Base-by-base conservation (phyloP, 2,888 invertebrate genomes). In the Cheilosia scutellata region DNA sequence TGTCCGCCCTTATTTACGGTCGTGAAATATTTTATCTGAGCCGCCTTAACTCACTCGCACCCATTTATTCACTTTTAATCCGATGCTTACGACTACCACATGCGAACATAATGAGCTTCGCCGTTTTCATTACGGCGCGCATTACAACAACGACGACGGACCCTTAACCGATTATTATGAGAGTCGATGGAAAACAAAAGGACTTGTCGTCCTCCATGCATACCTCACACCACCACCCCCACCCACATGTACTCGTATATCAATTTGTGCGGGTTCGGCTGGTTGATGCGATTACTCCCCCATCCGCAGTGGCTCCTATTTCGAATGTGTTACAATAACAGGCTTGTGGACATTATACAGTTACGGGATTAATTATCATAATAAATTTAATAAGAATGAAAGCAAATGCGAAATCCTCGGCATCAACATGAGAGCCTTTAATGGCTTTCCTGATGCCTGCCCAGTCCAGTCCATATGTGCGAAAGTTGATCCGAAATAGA, bases 61-160 rank as follows among this genome's bases (percentile, higher is more conserved):
- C 72, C 78, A 83, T 83, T 83, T 83, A 83, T 83, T 83, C 72
- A 78, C 82, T 78, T 83, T 83, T 83, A 83, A 83, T 83, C 82
- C 78, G 78, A 78, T 20, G 66, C 82, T 78, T 78, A 83, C 66
- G 66, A 68, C 82, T 78, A 83, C 82, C 78, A 83, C 66, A 83
- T 83, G 78, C 55, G 66, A 78, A 83, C 82, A 77, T 78, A 83
- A 83, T 83, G 82, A 83, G 72, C 82, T 72, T 78, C 47, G 72
- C 72, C 40, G 66, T 66, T 82, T 82, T 83, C 83, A 79, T 78
- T 79, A 79, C 51, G 33, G 33, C 65, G 51, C 25, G 49, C 57
- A 58, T 71, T 58, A 75, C 75, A 66, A 60, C 53, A 47, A 55
- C 53, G 76, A 53, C 47, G 40, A 55, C 53, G 40, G 65, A 42